Base-by-base conservation (phyloP, 2,113 vertebrate species). In the Butorides virescens region DNA sequence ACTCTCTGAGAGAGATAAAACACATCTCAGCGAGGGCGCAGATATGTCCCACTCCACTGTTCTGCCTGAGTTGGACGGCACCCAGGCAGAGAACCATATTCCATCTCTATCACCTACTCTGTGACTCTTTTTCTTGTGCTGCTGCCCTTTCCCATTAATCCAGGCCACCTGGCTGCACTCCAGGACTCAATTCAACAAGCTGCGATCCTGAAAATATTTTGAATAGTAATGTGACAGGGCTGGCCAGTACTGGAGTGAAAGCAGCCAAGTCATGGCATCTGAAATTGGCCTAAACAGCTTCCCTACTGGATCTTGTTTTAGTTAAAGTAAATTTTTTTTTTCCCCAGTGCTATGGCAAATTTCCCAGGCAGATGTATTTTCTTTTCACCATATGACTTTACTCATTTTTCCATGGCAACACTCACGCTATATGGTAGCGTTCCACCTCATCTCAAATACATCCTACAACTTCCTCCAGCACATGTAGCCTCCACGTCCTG, bases 301-400 rank as follows among this genome's bases (percentile, higher is more conserved):
- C 76, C 49, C 77, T 84, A 75, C 79, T 79, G 79, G 76, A 93
- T 86, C 46, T 55, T 92, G 76, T 50, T 96, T 92, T 86, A 88
- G 58, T 88, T 80, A 26, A 77, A 81, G 71, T 81, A 56, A 93
- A n/a, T 30, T 63, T 82, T 62, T 58, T 72, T 92, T 90, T 39
- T 29, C 5, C 55, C 36, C 29, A 23, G 79, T 0, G 0, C 73
- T 42, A 76, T 58, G 92, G 88, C 80, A 96, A 72, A 89, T 93
- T 96, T 96, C 88, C 92, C 88, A 93, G 80, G 49, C 86, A 91
- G 86, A 97, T 79, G 86, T 91, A 68, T 92, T 96, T 95, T 92
- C 68, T 89, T 94, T 86, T 75, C 52, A 91, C 26, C 66, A 37
- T 96, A 87, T 36, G 73, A 94, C 65, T 87, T 89, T 65, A 94